Percentiles rank a stretch among this genome's conserved stretches.
Evolutionary conservation across 2,888 invertebrate genomes (phyloP).

Genomic region (Lepidocyrtoides sp.): DNA sequence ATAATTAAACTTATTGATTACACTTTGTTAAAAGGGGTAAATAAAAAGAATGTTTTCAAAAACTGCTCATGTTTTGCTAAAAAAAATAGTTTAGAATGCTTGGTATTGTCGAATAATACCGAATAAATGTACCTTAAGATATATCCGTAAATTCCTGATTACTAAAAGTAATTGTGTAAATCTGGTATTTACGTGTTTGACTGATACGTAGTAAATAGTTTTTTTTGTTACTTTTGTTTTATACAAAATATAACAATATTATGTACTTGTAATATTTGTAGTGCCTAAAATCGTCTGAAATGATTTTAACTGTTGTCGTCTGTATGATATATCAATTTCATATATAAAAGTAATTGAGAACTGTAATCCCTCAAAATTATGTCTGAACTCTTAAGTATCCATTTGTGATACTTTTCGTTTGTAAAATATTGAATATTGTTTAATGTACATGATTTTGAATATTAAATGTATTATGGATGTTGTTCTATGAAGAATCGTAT

Average conservation of each 20-base stretch:
- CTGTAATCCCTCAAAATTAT: background rate
- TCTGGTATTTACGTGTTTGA: conserved; percentile 71
- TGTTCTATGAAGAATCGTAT: background rate
- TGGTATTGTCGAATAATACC: conserved; percentile 20
- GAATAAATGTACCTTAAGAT: conserved; percentile 63
- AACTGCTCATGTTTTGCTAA: background rate
- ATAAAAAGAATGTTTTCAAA: background rate
- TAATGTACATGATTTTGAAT: conserved; percentile 51
- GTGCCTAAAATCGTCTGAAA: background rate
- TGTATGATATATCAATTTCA: conserved; percentile 3
- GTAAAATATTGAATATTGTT: conserved; percentile 9
- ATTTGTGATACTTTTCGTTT: background rate
- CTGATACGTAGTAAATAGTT: conserved; percentile 45
- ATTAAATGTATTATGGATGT: background rate
- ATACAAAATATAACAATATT: background rate
- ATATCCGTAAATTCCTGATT: conserved; percentile 57
- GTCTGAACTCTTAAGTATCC: background rate
- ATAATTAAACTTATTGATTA: too few species aligned
- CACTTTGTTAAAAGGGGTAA: too few species aligned
- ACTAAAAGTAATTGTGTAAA: conserved; percentile 30
- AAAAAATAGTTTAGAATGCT: background rate
- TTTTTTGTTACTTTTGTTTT: conserved; percentile 28
- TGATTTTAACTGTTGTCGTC: conserved; percentile 1
- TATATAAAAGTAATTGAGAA: background rate
- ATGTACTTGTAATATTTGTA: background rate